These are phyloP conservation scores for Plemyria rubiginata DNA, from an alignment of 2,888 invertebrate genomes.

Conservation along the genomic window DNA sequence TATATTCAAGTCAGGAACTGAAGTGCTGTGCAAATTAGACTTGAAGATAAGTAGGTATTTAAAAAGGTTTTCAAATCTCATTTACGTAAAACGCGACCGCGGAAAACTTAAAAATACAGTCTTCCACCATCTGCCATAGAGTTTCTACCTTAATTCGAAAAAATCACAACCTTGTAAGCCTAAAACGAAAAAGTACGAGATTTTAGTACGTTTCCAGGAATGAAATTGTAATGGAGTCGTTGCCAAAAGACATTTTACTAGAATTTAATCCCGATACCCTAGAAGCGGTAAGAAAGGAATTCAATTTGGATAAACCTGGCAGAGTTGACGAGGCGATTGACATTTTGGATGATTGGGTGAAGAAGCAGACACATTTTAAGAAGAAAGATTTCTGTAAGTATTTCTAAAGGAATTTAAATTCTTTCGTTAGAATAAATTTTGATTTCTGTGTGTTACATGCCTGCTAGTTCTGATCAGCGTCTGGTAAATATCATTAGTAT, in stretches of 20 bases:
- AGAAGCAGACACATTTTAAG: constrained; percentile 56
- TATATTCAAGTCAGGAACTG: background rate
- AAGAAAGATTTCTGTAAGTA: constrained; percentile 60
- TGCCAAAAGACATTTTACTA: constrained; percentile 41
- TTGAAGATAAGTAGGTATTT: constrained; percentile 7
- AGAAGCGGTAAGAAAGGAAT: constrained; percentile 48
- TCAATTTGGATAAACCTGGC: constrained; percentile 49
- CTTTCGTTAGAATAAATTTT: too few species aligned
- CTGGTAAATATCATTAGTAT: too few species aligned
- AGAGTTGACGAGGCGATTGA: constrained; percentile 54
- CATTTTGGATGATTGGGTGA: constrained; percentile 59
- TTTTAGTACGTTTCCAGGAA: background rate
- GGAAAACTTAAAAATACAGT: constrained; percentile 3
- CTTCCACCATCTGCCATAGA: background rate
- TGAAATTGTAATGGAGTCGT: constrained; percentile 42
- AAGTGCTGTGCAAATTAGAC: constrained; percentile 25
- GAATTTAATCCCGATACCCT: constrained; percentile 48
- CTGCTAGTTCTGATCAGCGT: too few species aligned
- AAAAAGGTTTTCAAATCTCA: background rate
- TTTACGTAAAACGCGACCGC: constrained; percentile 4
- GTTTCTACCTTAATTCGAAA: background rate
- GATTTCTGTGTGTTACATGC: too few species aligned
- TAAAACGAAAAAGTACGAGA: background rate
- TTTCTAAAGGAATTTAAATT: background rate
- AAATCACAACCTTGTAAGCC: background rate